A percentile compares a stretch with the other conserved stretches of the same genome.
phyloP scores from a whole-genome alignment of 2,888 invertebrate species.

The Pristionchus arcanus region DNA sequence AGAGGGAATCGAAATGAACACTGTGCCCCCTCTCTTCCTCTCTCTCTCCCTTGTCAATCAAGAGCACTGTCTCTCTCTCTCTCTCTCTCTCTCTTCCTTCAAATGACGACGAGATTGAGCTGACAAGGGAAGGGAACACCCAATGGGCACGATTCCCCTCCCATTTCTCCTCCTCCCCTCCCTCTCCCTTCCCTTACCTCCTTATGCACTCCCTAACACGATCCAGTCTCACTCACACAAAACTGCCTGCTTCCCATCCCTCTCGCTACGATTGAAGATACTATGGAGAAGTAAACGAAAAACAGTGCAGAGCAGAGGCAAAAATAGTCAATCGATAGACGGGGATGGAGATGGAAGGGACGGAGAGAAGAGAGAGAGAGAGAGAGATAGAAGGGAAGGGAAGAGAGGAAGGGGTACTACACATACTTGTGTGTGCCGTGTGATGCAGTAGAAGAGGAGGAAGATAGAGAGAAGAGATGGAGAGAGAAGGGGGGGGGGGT shows the following conservation, averaged over 20 bases:
- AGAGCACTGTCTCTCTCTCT: constrained; percentile 6
- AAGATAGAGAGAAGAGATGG: neutral
- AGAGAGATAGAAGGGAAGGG: neutral
- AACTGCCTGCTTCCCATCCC: neutral
- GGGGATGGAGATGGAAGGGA: neutral
- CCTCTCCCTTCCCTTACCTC: neutral
- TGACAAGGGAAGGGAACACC: neutral
- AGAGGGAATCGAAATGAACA: constrained; percentile 27
- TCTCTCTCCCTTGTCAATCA: constrained; percentile 32
- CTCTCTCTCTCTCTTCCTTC: constrained; percentile 6
- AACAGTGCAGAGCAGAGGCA: neutral
- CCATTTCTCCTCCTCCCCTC: neutral
- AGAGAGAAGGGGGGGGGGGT: neutral
- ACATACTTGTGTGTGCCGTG: constrained; percentile 31
- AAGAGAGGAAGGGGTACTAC: neutral
- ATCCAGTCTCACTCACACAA: neutral
- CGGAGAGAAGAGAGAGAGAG: constrained; percentile 34
- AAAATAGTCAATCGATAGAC: constrained; percentile 34
- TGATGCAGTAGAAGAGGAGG: neutral
- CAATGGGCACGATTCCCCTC: neutral
- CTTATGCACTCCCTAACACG: neutral
- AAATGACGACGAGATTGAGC: neutral
- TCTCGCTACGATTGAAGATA: neutral
- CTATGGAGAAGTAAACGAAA: neutral
- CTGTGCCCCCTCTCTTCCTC: neutral